Conservation (phyloP, 1,140 invertebrate species). For the Sitobion miscanthi region DNA sequence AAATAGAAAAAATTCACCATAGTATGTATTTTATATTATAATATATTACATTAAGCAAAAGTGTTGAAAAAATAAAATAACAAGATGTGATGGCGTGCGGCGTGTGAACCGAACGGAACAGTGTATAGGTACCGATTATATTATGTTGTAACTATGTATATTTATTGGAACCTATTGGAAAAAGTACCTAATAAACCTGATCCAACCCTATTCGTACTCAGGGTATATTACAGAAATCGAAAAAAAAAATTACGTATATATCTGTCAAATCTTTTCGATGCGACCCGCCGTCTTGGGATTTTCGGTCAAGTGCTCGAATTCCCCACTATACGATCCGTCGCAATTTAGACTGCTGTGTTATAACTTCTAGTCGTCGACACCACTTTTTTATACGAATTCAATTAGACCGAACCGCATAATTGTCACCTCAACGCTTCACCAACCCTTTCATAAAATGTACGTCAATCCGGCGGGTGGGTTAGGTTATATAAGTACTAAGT, state of each 20-base stretch:
- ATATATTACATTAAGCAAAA: too few relatives aligned
- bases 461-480: background rate
- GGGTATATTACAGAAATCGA: too few relatives aligned
- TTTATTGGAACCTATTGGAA: background rate
- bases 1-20: too few relatives aligned
- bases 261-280: background rate
- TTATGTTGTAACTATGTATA: background rate
- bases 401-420: background rate
- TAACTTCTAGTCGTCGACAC: background rate
- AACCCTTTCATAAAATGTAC: background rate
- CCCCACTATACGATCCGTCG: background rate
- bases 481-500: background rate
- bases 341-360: background rate
- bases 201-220: too few relatives aligned
- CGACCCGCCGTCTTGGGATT: background rate
- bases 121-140: background rate
- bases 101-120: background rate
- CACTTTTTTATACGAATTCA: background rate
- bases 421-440: background rate
- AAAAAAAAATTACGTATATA: background rate
- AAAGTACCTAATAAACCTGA: background rate
- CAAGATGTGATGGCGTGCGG: background rate
- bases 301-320: background rate
- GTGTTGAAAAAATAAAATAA: too few relatives aligned
- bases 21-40: too few relatives aligned